Conservation (phyloP, 1,140 invertebrate species). For the Drosophila subobscura region DNA sequence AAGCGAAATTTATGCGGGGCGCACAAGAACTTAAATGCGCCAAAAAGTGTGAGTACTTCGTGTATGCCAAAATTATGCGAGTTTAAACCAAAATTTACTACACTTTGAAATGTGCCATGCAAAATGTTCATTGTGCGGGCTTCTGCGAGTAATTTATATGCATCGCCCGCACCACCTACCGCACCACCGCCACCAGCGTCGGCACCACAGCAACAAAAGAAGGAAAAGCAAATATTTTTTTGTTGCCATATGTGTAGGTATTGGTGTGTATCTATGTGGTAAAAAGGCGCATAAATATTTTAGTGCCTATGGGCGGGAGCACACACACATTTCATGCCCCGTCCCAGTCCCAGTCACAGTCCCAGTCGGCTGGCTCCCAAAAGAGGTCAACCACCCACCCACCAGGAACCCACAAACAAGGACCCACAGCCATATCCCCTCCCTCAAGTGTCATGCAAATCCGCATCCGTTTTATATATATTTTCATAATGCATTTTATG, state of each 20-base stretch:
- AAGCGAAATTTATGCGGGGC: no score
- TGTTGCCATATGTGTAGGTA: slow-evolving; percentile 3
- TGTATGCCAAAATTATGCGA: slow-evolving; percentile 58
- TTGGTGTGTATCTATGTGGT: slow-evolving; percentile 25
- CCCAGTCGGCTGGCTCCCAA: background rate
- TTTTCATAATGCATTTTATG: slow-evolving; percentile 70
- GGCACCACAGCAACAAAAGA: slow-evolving; percentile 20
- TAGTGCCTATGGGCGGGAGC: slow-evolving; percentile 56
- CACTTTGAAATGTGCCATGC: slow-evolving; percentile 77
- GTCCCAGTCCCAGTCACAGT: background rate
- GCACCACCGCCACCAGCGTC: no score
- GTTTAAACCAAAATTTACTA: slow-evolving; percentile 78
- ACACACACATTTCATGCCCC: slow-evolving; percentile 40
- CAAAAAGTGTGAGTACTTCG: slow-evolving; percentile 12
- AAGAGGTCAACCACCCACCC: background rate
- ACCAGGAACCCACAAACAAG: no score
- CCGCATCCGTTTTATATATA: slow-evolving; percentile 55
- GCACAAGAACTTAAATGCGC: slow-evolving; percentile 42
- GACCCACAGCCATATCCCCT: background rate
- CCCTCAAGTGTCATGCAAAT: slow-evolving; percentile 58
- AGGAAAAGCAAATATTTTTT: slow-evolving; percentile 20
- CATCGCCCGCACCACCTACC: slow-evolving; percentile 5
- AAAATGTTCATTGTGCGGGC: slow-evolving; percentile 67
- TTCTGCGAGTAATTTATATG: slow-evolving; percentile 65
- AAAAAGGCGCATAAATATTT: slow-evolving; percentile 71